Conservation (phyloP, 2,113 vertebrate species). For the Eulemur macaco region DNA sequence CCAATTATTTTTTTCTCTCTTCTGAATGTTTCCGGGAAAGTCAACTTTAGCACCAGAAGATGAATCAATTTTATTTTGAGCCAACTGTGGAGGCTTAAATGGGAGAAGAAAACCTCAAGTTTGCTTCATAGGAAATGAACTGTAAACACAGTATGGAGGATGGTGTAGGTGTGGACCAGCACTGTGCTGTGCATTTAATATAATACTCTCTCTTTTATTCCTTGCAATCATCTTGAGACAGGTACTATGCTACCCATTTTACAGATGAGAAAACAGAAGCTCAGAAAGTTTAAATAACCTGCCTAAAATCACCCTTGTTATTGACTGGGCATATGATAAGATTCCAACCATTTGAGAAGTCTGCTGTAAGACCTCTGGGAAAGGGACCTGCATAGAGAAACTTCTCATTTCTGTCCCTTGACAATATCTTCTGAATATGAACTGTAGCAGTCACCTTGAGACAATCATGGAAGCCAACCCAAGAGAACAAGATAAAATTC, state of each 20-base stretch:
- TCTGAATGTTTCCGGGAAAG: conserved; percentile 23
- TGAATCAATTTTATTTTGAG: conserved; percentile 12
- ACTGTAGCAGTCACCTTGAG: neutral
- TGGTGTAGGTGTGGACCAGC: neutral
- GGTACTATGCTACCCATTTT: neutral
- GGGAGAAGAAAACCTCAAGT: neutral
- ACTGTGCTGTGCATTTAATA: neutral
- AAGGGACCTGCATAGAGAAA: neutral
- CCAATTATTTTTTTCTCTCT: neutral
- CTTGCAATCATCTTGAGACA: neutral
- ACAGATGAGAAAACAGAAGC: neutral
- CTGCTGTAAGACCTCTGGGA: neutral
- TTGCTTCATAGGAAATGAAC: conserved; percentile 35
- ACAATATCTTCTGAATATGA: neutral
- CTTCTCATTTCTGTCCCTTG: neutral
- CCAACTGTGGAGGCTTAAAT: neutral
- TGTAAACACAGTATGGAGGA: neutral
- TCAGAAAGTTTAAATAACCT: neutral
- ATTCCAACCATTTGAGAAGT: neutral
- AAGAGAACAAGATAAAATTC: neutral
- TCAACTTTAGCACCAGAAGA: neutral
- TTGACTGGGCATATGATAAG: neutral
- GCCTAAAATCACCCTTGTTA: neutral
- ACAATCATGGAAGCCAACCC: neutral
- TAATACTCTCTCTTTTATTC: neutral